Base-by-base conservation (phyloP, 64 coral and sea anemone species). In the Pocillopora verrucosa region DNA sequence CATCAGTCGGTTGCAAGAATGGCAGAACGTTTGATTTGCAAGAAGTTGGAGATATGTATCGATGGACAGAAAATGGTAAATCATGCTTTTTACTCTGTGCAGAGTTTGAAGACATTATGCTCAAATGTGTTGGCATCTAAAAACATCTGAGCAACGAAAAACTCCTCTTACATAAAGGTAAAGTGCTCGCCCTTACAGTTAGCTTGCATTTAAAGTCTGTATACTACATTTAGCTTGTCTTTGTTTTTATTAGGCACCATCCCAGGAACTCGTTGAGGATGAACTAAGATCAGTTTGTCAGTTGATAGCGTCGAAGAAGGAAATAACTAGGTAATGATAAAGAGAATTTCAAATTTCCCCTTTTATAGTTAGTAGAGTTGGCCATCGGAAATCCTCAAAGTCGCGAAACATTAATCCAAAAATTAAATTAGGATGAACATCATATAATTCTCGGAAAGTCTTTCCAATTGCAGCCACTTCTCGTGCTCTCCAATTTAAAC, bases 211-310 rank as follows among this genome's bases (percentile, higher is more conserved):
- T 2, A 62, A 17, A 62, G 61, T 15, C 26, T 75, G 41, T 45
- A 45, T 3, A 3, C 41, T 45, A 45, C 6, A 45, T 45, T 3
- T 45, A 9, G 13, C 34, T 11, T 77, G 75, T 22, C 72, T 20
- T 85, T 85, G 16, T 15, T 85, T 70, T 85, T 72, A 65, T 41
- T 13, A 85, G 82, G 82, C 26, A 68, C 57, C 82, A 22, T 56
- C 37, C 17, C 82, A 70, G 56, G 82, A 85, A 12, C 14, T 72
- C 41, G 1, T 56, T 5, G 82, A 85, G 9, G 82, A 92, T 69
- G 90, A 92, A 13, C 35, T 92, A 16, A 92, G 17, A 64, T 76
- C 90, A 60, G 83, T 92, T 35, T 87, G 83, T 87, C 73, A 92
- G 57, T 36, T 87, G 61, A 87, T 92, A 58, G 90, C 83, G 25